Conservation (phyloP, 2,113 vertebrate genomes). For the Promerops cafer region DNA sequence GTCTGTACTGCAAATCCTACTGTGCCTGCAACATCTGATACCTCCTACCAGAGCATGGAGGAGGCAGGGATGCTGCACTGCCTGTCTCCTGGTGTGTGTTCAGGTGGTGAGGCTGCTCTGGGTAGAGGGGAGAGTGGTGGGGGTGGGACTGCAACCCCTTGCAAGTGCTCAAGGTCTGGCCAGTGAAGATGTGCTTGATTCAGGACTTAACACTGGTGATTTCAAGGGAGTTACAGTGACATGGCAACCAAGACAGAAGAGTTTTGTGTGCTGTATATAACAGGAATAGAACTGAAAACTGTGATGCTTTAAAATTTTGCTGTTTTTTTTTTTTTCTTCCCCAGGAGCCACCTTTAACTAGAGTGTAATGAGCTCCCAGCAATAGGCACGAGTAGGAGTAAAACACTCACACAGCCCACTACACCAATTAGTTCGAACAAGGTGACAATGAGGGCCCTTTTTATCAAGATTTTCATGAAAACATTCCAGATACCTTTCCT, state of each 20-base stretch:
- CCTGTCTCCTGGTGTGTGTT: not conserved
- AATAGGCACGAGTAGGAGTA: not conserved
- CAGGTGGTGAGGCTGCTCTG: not conserved
- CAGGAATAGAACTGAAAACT: not conserved
- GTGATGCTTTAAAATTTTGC: not conserved
- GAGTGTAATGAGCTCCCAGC: not conserved
- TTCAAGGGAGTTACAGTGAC: not conserved
- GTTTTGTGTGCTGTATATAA: not conserved
- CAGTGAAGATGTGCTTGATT: not conserved
- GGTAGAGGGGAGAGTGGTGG: not conserved
- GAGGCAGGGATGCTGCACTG: not conserved
- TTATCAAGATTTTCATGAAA: not conserved
- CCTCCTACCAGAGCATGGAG: not conserved
- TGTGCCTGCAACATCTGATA: not conserved
- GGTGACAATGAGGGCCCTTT: not conserved
- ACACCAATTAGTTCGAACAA: not conserved
- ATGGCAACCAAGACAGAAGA: not conserved
- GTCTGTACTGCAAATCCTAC: rapidly evolving
- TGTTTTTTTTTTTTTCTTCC: not conserved
- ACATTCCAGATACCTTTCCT: not conserved
- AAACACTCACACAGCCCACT: not conserved
- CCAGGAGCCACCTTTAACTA: not conserved
- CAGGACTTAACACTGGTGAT: not conserved
- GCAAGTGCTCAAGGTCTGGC: not conserved
- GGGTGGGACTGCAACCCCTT: not conserved